These are phyloP conservation scores for Hermaeophaga mercurialis DNA, from an alignment of 2,888 invertebrate genomes.

Conservation along the genomic window DNA sequence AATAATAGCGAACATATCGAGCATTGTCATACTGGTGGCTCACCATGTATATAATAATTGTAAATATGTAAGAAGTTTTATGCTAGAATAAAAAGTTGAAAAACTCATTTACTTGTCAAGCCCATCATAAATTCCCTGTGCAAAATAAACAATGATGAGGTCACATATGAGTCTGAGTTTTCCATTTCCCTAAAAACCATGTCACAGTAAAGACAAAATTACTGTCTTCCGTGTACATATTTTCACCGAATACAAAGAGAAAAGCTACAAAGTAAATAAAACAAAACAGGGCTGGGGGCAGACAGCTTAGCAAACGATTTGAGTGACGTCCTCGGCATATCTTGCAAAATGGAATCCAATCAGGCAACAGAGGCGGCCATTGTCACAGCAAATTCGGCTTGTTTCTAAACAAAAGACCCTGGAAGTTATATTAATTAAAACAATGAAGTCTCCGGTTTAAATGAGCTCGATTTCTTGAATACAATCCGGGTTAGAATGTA, in stretches of 20 bases:
- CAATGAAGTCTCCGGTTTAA: slow-evolving; percentile 17
- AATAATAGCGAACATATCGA: too few species aligned
- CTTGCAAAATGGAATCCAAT: slow-evolving; percentile 15
- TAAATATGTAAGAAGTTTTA: too few species aligned
- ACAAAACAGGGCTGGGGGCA: not conserved
- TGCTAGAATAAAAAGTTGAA: too few species aligned
- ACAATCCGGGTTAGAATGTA: slow-evolving; percentile 1
- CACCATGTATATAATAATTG: too few species aligned
- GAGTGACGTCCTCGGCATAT: slow-evolving; percentile 10
- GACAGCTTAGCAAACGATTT: slow-evolving; percentile 4
- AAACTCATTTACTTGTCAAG: too few species aligned
- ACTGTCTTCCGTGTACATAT: too few species aligned
- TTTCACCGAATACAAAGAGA: not conserved
- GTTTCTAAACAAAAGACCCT: slow-evolving; percentile 11
- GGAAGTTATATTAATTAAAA: slow-evolving; percentile 19
- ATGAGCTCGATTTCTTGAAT: slow-evolving; percentile 18
- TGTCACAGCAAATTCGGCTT: slow-evolving; percentile 15
- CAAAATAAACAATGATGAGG: too few species aligned
- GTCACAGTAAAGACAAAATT: too few species aligned
- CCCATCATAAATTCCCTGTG: too few species aligned
- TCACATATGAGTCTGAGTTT: too few species aligned
- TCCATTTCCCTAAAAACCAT: too few species aligned
- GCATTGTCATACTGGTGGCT: too few species aligned
- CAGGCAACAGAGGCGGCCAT: slow-evolving; percentile 10
- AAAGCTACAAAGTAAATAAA: slow-evolving; percentile 1